Percentiles rank a stretch among this genome's conserved stretches.
These are phyloP conservation scores for Sminthurinus signatus DNA, from an alignment of 1,140 invertebrate genomes.

Conservation along the genomic window DNA sequence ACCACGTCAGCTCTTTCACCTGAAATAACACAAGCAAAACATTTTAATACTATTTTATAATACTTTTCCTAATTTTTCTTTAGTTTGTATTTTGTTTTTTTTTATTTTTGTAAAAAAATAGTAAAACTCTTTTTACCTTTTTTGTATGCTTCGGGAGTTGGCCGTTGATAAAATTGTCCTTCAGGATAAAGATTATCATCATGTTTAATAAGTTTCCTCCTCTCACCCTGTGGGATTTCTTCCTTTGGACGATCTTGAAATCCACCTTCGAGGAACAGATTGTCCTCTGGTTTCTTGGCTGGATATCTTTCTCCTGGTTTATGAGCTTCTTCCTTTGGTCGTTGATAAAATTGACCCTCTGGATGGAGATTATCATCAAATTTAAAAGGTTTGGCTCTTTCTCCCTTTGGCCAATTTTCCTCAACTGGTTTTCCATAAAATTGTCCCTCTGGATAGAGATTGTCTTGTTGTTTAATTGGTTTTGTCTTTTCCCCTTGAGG, in stretches of 20 bases:
- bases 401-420: constrained; percentile 15
- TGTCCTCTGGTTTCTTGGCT: constrained; percentile 38
- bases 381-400: constrained; percentile 10
- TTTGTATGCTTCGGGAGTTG: constrained; percentile 31
- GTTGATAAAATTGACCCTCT: constrained; percentile 55
- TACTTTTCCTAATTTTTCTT: too few relatives aligned
- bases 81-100: too few relatives aligned
- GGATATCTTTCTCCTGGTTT: neutral
- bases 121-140: too few relatives aligned
- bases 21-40: too few relatives aligned
- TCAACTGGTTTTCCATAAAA: constrained; percentile 42
- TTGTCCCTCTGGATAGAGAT: constrained; percentile 49
- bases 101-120: too few relatives aligned
- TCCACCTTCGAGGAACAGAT: constrained; percentile 56
- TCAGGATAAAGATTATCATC: constrained; percentile 42
- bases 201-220: constrained; percentile 26
- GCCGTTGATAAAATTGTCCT: constrained; percentile 37
- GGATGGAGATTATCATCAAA: constrained; percentile 54
- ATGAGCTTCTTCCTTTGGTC: constrained; percentile 8
- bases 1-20: constrained; percentile 53
- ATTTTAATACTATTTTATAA: too few relatives aligned
- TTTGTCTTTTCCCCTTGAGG: constrained; percentile 47
- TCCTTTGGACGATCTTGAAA: constrained; percentile 48
- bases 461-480: constrained; percentile 51
- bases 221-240: neutral